A percentile compares a stretch with the other conserved stretches of the same genome.
Conservation (phyloP, 2,797 vertebrate genomes). For the Sciurus carolinensis region DNA sequence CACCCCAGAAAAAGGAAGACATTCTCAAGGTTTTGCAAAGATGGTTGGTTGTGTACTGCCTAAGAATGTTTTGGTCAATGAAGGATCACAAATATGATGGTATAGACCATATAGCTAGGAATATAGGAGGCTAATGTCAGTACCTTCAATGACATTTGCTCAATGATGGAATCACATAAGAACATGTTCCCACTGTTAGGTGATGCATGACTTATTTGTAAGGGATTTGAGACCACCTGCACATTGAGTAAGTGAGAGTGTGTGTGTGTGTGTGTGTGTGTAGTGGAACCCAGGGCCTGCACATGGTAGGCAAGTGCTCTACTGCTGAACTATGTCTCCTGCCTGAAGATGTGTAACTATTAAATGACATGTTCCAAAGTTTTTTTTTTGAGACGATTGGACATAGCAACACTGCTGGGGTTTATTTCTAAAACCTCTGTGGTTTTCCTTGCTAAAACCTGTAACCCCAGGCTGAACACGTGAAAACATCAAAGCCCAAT, state of each 20-base stretch:
- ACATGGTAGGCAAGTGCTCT: neutral
- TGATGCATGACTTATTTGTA: neutral
- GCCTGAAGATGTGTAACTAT: neutral
- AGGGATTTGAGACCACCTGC: neutral
- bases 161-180: neutral
- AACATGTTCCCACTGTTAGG: neutral
- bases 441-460: neutral
- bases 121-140: neutral
- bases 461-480: neutral
- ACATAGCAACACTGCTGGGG: neutral
- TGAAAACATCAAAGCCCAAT: neutral
- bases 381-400: neutral
- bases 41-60: neutral
- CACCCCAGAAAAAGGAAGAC: neutral
- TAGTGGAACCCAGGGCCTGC: neutral
- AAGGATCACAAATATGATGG: neutral
- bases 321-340: no score
- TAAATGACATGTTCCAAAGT: neutral
- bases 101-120: neutral
- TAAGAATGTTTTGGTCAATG: neutral
- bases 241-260: no score
- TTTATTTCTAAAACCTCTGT: neutral
- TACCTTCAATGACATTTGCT: neutral
- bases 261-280: no score
- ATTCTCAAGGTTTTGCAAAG: slow-evolving; percentile 15